Base-by-base conservation (phyloP, 2,797 vertebrate genomes). In the Echeneis naucrates region DNA sequence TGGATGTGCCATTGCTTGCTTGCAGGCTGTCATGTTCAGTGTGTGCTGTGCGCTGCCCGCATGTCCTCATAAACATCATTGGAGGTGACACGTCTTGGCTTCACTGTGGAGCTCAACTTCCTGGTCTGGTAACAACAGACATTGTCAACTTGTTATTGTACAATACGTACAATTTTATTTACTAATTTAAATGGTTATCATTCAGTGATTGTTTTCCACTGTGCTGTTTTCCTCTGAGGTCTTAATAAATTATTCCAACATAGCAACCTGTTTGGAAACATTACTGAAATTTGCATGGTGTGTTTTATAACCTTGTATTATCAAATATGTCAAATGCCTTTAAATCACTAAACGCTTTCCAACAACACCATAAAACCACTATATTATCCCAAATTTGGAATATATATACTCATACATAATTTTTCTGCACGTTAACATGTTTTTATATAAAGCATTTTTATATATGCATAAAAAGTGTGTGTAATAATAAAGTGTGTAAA, bases 41-140 rank as follows among this genome's bases (percentile, higher is more conserved):
- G 67, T 23, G 87, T 80, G 51, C 77, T n/a, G n/a, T n/a, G 11
- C 0, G 87, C 88, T 44, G 63, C 81, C 0, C 90, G 86, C 92
- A 93, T 93, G 19, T 92, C 91, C 33, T 93, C 91, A 4, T 93
- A 92, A 44, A 92, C 89, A 19, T 92, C 91, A 4, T 74, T 91
- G 52, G 3, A 55, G 32, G 48, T 0, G 30, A 16, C 0, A 0
- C 0, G 55, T 0, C 38, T 57, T 10, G 30, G 60, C 65, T 71
- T 84, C 21, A 1, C 23, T n/a, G n/a, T 42, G 13, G 11, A 5
- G 2, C 4, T 8, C 19, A 0, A 8, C 0, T 1, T 11, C 60
- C 50, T 90, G 5, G 5, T 71, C 84, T 91, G 57, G 0, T 0
- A 50, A 73, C 11, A 54, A 67, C 37, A 83, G 24, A 66, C 8